Evolutionary conservation across 1,140 invertebrate species (phyloP).

Genomic region (Artemia franciscana): DNA sequence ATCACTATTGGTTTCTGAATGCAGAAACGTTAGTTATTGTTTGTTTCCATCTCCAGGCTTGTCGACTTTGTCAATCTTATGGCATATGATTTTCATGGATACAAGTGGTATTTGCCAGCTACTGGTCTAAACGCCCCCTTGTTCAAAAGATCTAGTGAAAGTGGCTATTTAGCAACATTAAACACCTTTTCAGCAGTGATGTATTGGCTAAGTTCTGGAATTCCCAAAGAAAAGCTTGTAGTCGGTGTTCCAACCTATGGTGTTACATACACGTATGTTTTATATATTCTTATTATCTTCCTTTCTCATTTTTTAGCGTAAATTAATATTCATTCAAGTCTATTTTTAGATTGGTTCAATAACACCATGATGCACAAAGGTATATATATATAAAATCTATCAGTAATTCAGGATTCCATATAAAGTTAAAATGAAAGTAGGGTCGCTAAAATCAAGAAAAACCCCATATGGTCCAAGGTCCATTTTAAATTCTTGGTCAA

Average conservation of each 20-base stretch:
- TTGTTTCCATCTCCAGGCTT: constrained; percentile 27
- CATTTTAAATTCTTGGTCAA: no score
- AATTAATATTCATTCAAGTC: neutral
- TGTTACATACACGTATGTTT: constrained; percentile 40
- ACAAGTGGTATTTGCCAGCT: constrained; percentile 42
- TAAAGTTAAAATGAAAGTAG: no score
- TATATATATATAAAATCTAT: neutral
- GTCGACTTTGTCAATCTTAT: constrained; percentile 67
- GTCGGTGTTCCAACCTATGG: constrained; percentile 77
- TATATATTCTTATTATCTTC: neutral
- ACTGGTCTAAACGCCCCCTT: constrained; percentile 62
- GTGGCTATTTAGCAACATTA: constrained; percentile 37
- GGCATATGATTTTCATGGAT: constrained; percentile 72
- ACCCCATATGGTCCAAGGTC: no score
- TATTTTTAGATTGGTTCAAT: neutral
- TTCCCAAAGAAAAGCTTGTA: constrained; percentile 56
- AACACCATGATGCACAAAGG: neutral
- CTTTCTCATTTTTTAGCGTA: neutral
- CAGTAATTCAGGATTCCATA: no score
- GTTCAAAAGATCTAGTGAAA: constrained; percentile 30
- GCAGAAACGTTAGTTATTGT: no score
- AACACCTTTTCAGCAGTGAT: constrained; percentile 61
- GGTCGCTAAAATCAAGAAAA: no score
- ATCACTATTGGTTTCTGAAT: no score
- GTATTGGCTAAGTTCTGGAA: constrained; percentile 52